phyloP scores from a whole-genome alignment of 2,113 vertebrate species.

The Nothocercus julius region DNA sequence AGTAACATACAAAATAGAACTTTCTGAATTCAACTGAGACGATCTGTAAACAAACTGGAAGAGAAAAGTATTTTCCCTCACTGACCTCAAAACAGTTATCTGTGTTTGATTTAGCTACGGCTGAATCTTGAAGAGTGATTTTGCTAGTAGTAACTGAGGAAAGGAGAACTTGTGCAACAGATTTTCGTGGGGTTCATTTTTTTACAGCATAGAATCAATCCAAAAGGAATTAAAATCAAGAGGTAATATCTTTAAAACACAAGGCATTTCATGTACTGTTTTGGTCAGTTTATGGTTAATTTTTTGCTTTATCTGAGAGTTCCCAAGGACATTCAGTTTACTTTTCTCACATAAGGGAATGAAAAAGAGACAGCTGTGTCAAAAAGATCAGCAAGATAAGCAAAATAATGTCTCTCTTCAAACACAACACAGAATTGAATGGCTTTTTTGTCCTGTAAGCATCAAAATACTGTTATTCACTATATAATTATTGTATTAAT shows the following conservation, averaged over 20 bases:
- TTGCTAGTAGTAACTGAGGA: neutral
- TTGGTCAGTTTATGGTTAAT: neutral
- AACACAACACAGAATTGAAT: neutral
- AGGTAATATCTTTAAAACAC: neutral
- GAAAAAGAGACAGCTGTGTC: neutral
- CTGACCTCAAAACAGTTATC: neutral
- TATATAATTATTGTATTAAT: neutral
- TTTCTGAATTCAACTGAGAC: neutral
- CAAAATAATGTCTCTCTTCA: neutral
- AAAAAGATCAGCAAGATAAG: conserved; percentile 19
- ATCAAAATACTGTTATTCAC: neutral
- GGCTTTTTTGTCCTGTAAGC: neutral
- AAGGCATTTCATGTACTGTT: neutral
- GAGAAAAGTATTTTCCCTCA: neutral
- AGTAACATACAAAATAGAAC: neutral
- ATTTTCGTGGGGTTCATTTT: neutral
- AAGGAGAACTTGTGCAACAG: neutral
- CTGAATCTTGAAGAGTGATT: neutral
- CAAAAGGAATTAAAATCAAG: neutral
- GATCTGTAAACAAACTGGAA: neutral
- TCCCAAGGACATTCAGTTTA: conserved; percentile 20
- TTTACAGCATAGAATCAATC: neutral
- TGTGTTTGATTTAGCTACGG: neutral
- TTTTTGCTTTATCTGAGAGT: neutral
- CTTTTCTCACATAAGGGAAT: neutral